These are phyloP conservation scores for Oncorhynchus kisutch DNA, from an alignment of 2,113 vertebrate species.

Conservation along the genomic window DNA sequence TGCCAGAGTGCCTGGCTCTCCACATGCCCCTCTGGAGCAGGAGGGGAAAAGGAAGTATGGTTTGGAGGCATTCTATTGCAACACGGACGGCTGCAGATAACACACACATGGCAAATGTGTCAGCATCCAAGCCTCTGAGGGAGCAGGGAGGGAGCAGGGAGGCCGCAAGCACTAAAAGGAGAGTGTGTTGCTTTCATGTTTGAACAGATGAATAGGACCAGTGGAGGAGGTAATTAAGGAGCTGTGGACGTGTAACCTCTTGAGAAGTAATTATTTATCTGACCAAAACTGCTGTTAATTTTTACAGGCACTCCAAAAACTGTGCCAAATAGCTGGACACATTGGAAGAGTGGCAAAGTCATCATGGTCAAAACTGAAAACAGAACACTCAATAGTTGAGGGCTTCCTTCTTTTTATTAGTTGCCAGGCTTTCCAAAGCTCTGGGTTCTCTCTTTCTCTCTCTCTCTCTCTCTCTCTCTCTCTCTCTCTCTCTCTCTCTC, in stretches of 20 bases:
- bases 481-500: background rate
- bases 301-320: conserved; percentile 7
- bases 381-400: conserved; percentile 44
- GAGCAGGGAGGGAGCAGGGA: background rate
- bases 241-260: no score
- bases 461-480: background rate
- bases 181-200: conserved; percentile 20
- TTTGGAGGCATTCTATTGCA: conserved; percentile 61
- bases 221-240: conserved; percentile 4
- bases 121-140: conserved; percentile 46
- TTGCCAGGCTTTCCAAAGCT: conserved; percentile 54
- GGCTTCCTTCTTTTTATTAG: conserved; percentile 59
- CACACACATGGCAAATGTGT: conserved; percentile 50
- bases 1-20: conserved; percentile 40
- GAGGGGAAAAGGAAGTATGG: conserved; percentile 5
- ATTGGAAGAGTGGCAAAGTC: conserved; percentile 16
- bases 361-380: conserved; percentile 46
- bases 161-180: background rate
- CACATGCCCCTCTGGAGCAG: conserved; percentile 36
- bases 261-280: no score
- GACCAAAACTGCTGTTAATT: background rate
- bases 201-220: conserved; percentile 3
- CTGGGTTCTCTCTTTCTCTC: background rate
- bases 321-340: conserved; percentile 26
- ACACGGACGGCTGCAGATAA: conserved; percentile 66